These are phyloP conservation scores for Trichonephila inaurata DNA, from an alignment of 1,140 invertebrate genomes.

Conservation along the genomic window DNA sequence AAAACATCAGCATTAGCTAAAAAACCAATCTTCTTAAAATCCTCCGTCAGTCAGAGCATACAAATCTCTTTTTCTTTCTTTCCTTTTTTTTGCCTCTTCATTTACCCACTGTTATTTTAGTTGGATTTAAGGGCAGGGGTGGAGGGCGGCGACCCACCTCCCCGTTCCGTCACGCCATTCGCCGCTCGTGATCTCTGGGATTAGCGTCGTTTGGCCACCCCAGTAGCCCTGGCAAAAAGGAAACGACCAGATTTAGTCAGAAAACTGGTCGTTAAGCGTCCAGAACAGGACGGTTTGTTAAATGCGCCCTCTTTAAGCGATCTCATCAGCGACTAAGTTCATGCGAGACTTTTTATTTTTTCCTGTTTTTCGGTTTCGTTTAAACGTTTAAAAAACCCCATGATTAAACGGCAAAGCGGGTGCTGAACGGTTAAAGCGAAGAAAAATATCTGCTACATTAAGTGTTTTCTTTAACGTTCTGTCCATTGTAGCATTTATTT, in stretches of 20 bases:
- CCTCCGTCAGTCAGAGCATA: neutral
- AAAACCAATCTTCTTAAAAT: constrained; percentile 38
- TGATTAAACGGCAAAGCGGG: neutral
- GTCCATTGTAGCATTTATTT: no score
- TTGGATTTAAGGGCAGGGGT: neutral
- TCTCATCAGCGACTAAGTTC: neutral
- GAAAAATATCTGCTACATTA: no score
- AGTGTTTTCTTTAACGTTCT: no score
- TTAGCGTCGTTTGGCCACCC: constrained; percentile 11
- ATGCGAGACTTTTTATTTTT: neutral
- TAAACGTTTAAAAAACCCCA: neutral
- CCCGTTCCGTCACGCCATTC: constrained; percentile 20
- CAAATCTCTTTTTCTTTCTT: neutral
- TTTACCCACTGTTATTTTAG: constrained; percentile 14
- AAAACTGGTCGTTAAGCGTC: neutral
- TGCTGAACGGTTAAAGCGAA: no score
- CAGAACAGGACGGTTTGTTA: neutral
- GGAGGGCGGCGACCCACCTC: neutral
- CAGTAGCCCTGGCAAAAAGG: neutral
- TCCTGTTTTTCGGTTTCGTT: neutral
- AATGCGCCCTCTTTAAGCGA: neutral
- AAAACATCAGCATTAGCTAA: constrained; percentile 28
- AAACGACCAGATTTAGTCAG: constrained; percentile 3
- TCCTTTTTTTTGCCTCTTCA: neutral
- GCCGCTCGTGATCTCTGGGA: constrained; percentile 11